These are phyloP conservation scores for Apotomis betuletana DNA, from an alignment of 2,888 invertebrate species.

Conservation along the genomic window DNA sequence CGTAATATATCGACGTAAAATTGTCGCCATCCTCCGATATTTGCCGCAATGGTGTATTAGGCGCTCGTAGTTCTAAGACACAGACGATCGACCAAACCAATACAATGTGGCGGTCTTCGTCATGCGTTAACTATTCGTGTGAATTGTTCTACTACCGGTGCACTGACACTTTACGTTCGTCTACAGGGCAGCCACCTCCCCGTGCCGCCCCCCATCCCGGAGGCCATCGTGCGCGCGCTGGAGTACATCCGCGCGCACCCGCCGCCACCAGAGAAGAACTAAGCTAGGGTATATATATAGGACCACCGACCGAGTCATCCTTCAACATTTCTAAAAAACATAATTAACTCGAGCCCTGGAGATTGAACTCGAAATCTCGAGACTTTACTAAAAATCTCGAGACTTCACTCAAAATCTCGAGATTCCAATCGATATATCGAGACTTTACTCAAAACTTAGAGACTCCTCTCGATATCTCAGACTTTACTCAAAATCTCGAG, in stretches of 20 bases:
- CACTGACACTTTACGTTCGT: neutral
- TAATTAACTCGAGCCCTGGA: neutral
- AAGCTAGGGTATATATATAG: constrained; percentile 34
- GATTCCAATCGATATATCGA: neutral
- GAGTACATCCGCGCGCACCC: constrained; percentile 82
- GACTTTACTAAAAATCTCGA: neutral
- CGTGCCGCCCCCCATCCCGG: constrained; percentile 82
- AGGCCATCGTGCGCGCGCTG: constrained; percentile 74
- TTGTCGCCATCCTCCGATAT: too few relatives aligned
- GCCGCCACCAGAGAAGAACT: constrained; percentile 51
- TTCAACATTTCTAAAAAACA: neutral
- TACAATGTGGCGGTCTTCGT: too few relatives aligned
- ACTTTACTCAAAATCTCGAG: neutral
- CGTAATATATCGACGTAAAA: too few relatives aligned
- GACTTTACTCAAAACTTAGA: neutral
- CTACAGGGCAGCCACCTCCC: constrained; percentile 70
- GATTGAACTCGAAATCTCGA: neutral
- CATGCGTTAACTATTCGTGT: too few relatives aligned
- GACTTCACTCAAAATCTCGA: neutral
- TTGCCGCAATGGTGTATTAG: too few relatives aligned
- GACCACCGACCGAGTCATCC: constrained; percentile 7
- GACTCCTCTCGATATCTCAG: neutral
- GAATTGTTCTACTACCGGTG: too few relatives aligned
- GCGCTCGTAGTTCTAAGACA: too few relatives aligned
- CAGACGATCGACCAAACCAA: too few relatives aligned